Evolutionary conservation across 2,888 invertebrate genomes (phyloP), one percentile per base, ranked within the genome.

Genomic region (Hirudinaria manillensis): DNA sequence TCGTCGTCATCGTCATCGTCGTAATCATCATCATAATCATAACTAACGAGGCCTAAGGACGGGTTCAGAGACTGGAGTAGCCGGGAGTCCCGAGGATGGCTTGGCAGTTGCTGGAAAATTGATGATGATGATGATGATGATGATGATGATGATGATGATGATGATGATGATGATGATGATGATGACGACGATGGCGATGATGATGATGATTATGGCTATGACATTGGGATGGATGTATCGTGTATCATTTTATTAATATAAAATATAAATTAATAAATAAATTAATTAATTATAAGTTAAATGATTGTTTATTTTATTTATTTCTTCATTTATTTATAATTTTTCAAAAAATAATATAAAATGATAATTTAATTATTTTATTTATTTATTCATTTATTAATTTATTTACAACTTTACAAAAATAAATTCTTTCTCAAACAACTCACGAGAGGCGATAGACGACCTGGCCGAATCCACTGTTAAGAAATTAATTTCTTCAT

Each of bases 381-480:
- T n/a, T n/a, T n/a, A n/a, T n/a, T n/a, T n/a, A n/a, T n/a, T n/a
- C n/a, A n/a, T n/a, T n/a, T n/a, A n/a, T n/a, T n/a, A n/a, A n/a
- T n/a, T n/a, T n/a, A n/a, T n/a, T n/a, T n/a, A n/a, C n/a, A n/a
- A n/a, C n/a, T n/a, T n/a, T n/a, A n/a, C n/a, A n/a, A n/a, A n/a
- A n/a, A n/a, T n/a, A n/a, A n/a, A n/a, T n/a, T n/a, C n/a, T n/a
- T 45, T 45, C 13, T 10, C 10, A 45, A 45, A 45, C 13, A 21
- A 73, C 76, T 73, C 32, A 76, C 76, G 76, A 34, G 76, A 73
- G n/a, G 76, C 73, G 21, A 73, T 67, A 0, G 77, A 77, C 3
- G 77, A 74, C 51, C 75, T 77, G 27, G 77, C 77, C 19, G 75
- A 68, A 72, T 77, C 77, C 36, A 75, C 77, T 77, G 67, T n/a